phyloP scores from a whole-genome alignment of 92 coral and sea anemone genomes.

The Zoanthus sociatus region DNA sequence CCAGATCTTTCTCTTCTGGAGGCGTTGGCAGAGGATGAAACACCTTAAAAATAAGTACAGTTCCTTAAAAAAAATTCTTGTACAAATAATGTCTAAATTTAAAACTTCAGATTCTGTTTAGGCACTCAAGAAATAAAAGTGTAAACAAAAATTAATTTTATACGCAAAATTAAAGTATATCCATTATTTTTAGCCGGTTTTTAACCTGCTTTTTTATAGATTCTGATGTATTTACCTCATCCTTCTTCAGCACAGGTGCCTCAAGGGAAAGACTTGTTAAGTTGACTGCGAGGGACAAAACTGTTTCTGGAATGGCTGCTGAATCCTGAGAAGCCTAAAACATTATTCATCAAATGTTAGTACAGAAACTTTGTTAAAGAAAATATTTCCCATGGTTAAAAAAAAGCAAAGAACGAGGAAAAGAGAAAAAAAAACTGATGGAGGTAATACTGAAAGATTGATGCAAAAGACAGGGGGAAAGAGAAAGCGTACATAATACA shows the following conservation, averaged over 20 bases:
- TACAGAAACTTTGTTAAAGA: background rate
- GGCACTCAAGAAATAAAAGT: background rate
- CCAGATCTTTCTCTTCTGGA: slow-evolving; percentile 73
- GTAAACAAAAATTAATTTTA: too few species aligned
- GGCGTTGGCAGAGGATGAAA: slow-evolving; percentile 57
- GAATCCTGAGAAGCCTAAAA: slow-evolving; percentile 81
- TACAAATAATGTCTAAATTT: background rate
- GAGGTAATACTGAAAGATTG: too few species aligned
- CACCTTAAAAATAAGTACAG: slow-evolving; percentile 46
- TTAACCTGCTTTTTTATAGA: background rate
- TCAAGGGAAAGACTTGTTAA: slow-evolving; percentile 80
- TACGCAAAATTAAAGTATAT: too few species aligned
- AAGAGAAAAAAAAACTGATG: too few species aligned
- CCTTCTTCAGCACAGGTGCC: slow-evolving; percentile 46
- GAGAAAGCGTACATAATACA: too few species aligned
- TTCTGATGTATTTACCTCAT: slow-evolving; percentile 35
- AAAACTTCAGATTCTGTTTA: background rate
- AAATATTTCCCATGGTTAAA: background rate
- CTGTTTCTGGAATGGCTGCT: slow-evolving; percentile 75
- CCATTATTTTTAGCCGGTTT: background rate
- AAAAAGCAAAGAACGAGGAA: too few species aligned
- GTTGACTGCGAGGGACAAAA: slow-evolving; percentile 75
- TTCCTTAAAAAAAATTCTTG: background rate
- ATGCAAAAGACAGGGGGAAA: too few species aligned
- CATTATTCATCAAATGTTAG: background rate